Conservation (phyloP, 2,113 vertebrate genomes). For the Actenoides lindsayi region DNA sequence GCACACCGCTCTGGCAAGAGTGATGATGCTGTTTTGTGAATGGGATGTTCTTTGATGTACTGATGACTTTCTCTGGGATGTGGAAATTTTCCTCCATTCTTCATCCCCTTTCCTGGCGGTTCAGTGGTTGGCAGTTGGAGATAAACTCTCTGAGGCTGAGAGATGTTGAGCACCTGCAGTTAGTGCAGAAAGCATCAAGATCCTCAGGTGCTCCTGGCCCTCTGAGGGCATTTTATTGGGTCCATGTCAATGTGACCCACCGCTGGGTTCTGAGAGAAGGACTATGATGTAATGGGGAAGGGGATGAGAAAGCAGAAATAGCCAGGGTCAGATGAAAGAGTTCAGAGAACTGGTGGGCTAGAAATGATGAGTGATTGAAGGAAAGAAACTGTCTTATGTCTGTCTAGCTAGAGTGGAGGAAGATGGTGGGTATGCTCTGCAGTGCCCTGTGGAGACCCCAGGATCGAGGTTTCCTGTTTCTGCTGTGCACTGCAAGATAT, state of each 20-base stretch:
- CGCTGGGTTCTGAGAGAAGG: background rate
- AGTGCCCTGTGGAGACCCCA: background rate
- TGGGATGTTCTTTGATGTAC: conserved; percentile 51
- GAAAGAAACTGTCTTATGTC: background rate
- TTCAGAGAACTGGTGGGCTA: background rate
- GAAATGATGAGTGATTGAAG: background rate
- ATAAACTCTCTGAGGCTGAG: background rate
- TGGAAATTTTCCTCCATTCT: background rate
- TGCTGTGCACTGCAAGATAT: rapidly evolving
- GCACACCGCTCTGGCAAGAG: conserved; percentile 7
- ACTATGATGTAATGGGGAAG: background rate
- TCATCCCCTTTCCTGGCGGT: background rate
- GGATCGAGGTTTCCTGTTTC: background rate
- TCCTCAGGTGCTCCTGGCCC: background rate
- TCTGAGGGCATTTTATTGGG: background rate
- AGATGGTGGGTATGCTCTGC: background rate
- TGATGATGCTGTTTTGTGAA: conserved; percentile 32
- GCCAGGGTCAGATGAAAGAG: background rate
- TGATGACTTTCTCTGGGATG: conserved; percentile 40
- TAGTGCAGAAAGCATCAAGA: background rate
- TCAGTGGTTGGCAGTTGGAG: background rate
- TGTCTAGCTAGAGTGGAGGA: background rate
- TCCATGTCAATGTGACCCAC: background rate
- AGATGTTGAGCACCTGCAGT: background rate
- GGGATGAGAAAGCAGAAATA: background rate